Evolutionary conservation across 1,140 invertebrate species (phyloP), one percentile per base, ranked within the genome.

Genomic region (Aphidius gifuensis): DNA sequence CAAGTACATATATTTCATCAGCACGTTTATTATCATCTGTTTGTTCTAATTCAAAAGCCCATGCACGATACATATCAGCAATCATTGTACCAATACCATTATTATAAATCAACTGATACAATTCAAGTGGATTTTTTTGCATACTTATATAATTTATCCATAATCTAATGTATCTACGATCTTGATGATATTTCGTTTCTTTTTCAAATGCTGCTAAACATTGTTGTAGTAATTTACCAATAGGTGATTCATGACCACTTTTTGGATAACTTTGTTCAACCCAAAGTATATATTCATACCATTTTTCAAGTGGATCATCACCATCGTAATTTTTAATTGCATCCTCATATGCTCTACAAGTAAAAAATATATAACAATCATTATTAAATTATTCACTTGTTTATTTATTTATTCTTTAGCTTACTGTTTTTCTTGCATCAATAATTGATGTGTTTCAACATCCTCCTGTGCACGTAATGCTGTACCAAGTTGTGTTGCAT

Each of bases 91-190:
- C 90, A 66, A 92, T 85, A n/a, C 89, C 89, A 74, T 84, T 86
- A 60, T 85, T 85, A 67, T 89, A 87, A 64, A 92, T 79, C 73
- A 89, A 83, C 75, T 91, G 87, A 73, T 90, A 93, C 55, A 90
- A 78, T 73, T 92, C 89, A 62, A 90, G 75, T 42, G 89, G 87
- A 80, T 91, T 89, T 58, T 85, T 84, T 66, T 89, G 85, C 65
- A 84, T 84, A 73, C 88, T 90, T 83, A 95, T 92, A 86, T 91
- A 94, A 87, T 94, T 95, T 43, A 95, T 91, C 85, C 92, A 93
- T 23, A 94, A 76, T 73, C 91, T 88, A 59, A 94, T 86, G 74
- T 90, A 89, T 76, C 93, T 84, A 47, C 85, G 81, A 80, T 97
- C 93, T 83, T 96, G 91, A 69, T 84, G 86, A 76, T 97, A 96